These are phyloP conservation scores for Artibeus jamaicensis DNA, from an alignment of 2,797 vertebrate genomes.

Conservation along the genomic window DNA sequence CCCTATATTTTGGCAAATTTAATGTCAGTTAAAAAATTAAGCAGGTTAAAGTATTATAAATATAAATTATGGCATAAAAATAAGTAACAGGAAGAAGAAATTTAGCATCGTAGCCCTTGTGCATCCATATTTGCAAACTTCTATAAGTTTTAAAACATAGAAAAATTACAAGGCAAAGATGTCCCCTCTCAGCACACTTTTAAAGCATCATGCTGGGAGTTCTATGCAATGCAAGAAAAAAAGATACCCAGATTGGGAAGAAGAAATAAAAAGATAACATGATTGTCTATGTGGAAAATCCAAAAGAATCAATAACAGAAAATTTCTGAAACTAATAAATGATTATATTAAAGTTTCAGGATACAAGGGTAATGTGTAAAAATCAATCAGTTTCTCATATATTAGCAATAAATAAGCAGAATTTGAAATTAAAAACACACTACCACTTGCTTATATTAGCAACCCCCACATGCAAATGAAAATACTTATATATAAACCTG, in stretches of 20 bases:
- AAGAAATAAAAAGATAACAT: background rate
- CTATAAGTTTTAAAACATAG: background rate
- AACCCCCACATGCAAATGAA: background rate
- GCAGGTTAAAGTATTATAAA: background rate
- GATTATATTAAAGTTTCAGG: background rate
- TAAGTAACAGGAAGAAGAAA: background rate
- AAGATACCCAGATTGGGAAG: background rate
- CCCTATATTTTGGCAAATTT: background rate
- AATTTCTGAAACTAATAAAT: background rate
- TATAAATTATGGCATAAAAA: background rate
- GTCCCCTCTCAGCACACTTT: background rate
- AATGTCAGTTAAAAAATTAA: background rate
- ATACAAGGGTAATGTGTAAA: background rate
- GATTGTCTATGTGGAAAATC: background rate
- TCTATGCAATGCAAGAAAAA: background rate
- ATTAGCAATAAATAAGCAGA: background rate
- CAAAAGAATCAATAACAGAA: background rate
- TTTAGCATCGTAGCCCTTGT: background rate
- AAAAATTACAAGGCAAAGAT: background rate
- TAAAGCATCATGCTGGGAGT: background rate
- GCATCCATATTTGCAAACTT: background rate
- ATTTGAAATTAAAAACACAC: background rate
- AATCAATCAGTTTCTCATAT: background rate
- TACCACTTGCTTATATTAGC: background rate
- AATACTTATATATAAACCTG: background rate